Conservation (phyloP, 1,140 invertebrate species). For the Hyles vespertilio region DNA sequence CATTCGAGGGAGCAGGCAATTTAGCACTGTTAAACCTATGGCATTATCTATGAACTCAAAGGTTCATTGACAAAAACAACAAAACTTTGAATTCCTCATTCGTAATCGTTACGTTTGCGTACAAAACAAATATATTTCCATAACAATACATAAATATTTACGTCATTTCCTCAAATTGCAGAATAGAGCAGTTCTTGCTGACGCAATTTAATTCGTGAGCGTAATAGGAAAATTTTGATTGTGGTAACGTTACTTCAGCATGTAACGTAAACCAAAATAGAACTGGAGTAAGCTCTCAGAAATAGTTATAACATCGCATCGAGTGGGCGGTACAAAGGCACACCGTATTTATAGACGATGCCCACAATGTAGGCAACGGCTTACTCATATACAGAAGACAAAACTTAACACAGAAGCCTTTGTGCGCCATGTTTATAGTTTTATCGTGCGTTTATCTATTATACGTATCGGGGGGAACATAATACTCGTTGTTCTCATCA, state of each 20-base stretch:
- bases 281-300: constrained; percentile 17
- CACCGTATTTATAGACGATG: constrained; percentile 20
- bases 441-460: constrained; percentile 7
- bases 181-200: too few species aligned
- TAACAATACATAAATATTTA: too few species aligned
- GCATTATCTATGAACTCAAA: too few species aligned
- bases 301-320: constrained; percentile 14
- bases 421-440: constrained; percentile 20
- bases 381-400: constrained; percentile 10
- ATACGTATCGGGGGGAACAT: constrained; percentile 1
- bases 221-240: background rate
- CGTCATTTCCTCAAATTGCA: too few species aligned
- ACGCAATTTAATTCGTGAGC: too few species aligned
- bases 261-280: constrained; percentile 8
- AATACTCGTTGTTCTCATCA: background rate
- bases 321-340: constrained; percentile 18
- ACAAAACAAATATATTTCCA: too few species aligned
- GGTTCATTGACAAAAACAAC: too few species aligned
- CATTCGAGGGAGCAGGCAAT: too few species aligned
- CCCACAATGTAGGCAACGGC: constrained; percentile 10
- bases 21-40: too few species aligned
- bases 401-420: constrained; percentile 5
- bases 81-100: too few species aligned
- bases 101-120: too few species aligned
- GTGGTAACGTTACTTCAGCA: background rate